Conservation (phyloP, 2,888 invertebrate genomes). For the Papilio protenor region DNA sequence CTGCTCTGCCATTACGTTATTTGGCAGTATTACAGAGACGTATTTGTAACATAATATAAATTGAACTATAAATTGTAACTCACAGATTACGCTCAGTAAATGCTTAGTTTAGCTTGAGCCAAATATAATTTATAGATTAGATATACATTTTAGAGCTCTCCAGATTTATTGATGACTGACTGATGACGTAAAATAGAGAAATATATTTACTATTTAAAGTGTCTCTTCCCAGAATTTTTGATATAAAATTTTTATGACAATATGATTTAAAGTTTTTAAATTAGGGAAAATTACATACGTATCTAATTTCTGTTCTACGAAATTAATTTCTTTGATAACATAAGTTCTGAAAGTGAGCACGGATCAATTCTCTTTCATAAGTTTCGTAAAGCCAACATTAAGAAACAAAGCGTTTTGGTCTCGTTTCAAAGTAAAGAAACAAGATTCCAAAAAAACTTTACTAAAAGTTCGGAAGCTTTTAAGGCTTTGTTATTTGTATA, state of each 20-base stretch:
- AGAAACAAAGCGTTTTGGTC: not conserved
- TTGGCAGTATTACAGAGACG: not conserved
- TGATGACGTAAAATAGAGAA: too few species aligned
- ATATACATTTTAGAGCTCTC: not conserved
- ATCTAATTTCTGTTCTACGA: not conserved
- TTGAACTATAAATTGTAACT: not conserved
- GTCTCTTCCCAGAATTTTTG: too few species aligned
- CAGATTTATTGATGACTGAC: not conserved
- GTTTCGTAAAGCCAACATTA: not conserved
- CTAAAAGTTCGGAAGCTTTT: slow-evolving; percentile 1
- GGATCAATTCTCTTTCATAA: slow-evolving; percentile 11
- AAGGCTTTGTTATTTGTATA: not conserved
- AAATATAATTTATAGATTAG: not conserved
- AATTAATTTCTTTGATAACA: not conserved
- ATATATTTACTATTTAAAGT: too few species aligned
- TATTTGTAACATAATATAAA: not conserved
- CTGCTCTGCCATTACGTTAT: not conserved
- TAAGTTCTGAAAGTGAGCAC: slow-evolving; percentile 4
- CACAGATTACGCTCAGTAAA: not conserved
- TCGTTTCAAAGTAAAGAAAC: slow-evolving; percentile 13
- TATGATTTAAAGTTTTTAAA: not conserved
- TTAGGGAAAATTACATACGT: not conserved
- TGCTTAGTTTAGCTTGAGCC: not conserved
- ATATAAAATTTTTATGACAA: not conserved
- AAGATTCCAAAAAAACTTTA: slow-evolving; percentile 4